A percentile compares a stretch with the other conserved stretches of the same genome.
These are phyloP conservation scores for Taeniopygia guttata DNA, from an alignment of 2,797 vertebrate genomes.

Conservation along the genomic window DNA sequence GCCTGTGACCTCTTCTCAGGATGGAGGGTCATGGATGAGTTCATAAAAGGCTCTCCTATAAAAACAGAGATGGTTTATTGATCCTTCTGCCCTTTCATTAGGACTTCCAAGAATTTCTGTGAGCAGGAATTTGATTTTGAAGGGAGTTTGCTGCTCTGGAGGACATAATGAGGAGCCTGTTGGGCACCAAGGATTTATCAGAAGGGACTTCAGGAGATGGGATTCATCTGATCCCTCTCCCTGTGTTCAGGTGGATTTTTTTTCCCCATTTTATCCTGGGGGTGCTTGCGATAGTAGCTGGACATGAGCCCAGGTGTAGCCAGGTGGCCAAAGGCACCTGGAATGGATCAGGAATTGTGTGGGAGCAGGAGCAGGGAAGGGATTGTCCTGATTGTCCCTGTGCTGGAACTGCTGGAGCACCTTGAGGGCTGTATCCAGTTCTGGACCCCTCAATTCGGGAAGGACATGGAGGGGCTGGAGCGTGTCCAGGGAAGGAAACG, in stretches of 20 bases:
- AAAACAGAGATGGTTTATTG: background rate
- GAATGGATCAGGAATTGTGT: background rate
- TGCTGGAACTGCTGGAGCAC: background rate
- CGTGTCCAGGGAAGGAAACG: fast-evolving
- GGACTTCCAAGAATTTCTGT: background rate
- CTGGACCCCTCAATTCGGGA: background rate
- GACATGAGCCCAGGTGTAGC: too few relatives aligned
- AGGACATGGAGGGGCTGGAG: background rate
- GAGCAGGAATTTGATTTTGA: background rate
- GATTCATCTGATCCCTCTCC: background rate
- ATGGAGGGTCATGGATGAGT: background rate
- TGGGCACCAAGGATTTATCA: background rate
- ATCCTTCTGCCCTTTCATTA: background rate
- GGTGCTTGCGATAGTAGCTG: background rate
- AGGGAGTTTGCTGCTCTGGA: background rate
- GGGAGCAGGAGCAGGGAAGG: background rate
- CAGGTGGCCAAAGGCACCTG: background rate
- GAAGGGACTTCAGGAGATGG: background rate
- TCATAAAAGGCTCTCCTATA: background rate
- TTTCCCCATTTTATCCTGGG: too few relatives aligned
- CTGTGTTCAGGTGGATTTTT: fast-evolving
- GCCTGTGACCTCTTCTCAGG: background rate
- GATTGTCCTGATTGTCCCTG: background rate
- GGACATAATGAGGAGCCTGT: background rate
- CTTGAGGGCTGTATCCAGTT: background rate